These are phyloP conservation scores for Musca vetustissima DNA, from an alignment of 1,140 invertebrate species.

Conservation along the genomic window DNA sequence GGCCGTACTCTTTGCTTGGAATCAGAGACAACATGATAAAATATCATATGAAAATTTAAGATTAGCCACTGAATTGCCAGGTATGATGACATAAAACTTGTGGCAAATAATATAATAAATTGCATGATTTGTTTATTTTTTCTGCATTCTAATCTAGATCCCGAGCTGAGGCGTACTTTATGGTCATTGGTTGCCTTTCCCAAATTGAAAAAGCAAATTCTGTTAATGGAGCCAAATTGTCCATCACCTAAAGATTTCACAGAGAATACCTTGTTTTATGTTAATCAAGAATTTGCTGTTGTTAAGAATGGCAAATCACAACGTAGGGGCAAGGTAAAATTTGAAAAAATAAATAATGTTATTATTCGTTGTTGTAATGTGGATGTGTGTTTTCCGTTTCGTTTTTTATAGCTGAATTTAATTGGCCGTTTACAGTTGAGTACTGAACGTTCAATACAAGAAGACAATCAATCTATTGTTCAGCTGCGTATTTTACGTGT, in stretches of 20 bases:
- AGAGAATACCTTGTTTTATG: slow-evolving; percentile 91
- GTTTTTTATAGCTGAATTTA: slow-evolving; percentile 69
- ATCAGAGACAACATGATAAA: slow-evolving; percentile 88
- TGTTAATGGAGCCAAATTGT: slow-evolving; percentile 77
- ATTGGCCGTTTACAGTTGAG: slow-evolving; percentile 92
- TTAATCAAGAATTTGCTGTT: slow-evolving; percentile 93
- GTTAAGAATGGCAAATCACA: slow-evolving; percentile 93
- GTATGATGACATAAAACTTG: slow-evolving; percentile 29
- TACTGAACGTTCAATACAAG: slow-evolving; percentile 92
- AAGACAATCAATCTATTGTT: slow-evolving; percentile 97
- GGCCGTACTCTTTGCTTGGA: slow-evolving; percentile 99
- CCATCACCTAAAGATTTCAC: slow-evolving; percentile 91
- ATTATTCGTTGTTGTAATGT: background rate
- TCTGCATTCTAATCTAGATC: slow-evolving; percentile 62
- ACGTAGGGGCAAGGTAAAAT: slow-evolving; percentile 81
- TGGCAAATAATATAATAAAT: background rate
- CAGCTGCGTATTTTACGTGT: slow-evolving; percentile 88
- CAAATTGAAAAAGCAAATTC: slow-evolving; percentile 90
- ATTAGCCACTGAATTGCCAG: slow-evolving; percentile 92
- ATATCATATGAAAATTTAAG: slow-evolving; percentile 94
- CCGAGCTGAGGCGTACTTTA: slow-evolving; percentile 92
- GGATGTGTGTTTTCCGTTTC: background rate
- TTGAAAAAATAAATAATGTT: background rate
- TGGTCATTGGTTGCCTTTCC: slow-evolving; percentile 98
- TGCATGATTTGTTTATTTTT: background rate